A percentile compares a stretch with the other conserved stretches of the same genome.
Evolutionary conservation across 2,888 invertebrate species (phyloP).

Genomic region (Drosophila mimetica): DNA sequence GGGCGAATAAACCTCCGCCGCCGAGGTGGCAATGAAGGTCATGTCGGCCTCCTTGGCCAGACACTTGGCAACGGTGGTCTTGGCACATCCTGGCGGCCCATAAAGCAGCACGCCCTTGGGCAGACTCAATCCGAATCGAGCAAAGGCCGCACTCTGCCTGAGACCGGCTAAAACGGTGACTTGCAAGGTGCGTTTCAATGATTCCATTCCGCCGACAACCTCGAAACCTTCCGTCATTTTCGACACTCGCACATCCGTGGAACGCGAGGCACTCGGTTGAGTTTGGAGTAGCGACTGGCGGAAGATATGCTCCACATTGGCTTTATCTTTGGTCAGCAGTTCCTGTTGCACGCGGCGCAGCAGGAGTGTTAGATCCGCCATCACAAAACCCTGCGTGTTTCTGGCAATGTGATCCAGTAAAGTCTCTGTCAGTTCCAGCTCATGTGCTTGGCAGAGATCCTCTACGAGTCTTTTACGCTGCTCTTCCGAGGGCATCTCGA

Average conservation of each 20-base stretch:
- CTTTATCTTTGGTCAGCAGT: slow-evolving; percentile 33
- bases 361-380: slow-evolving; percentile 86
- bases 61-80: slow-evolving; percentile 87
- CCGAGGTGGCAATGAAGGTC: slow-evolving; percentile 86
- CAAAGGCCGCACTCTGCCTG: slow-evolving; percentile 85
- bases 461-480: slow-evolving; percentile 84
- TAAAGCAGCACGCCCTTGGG: slow-evolving; percentile 87
- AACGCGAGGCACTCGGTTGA: slow-evolving; percentile 84
- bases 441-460: slow-evolving; percentile 61
- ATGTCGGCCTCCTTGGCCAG: slow-evolving; percentile 85
- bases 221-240: slow-evolving; percentile 84
- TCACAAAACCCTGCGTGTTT: slow-evolving; percentile 86
- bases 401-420: slow-evolving; percentile 81
- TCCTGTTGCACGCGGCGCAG: slow-evolving; percentile 82
- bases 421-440: slow-evolving; percentile 26
- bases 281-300: slow-evolving; percentile 45
- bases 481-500: slow-evolving; percentile 84
- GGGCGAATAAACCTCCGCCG: slow-evolving; percentile 88
- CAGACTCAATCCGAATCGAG: slow-evolving; percentile 86
- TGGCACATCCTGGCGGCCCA: slow-evolving; percentile 89
- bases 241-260: slow-evolving; percentile 84
- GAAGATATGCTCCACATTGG: slow-evolving; percentile 37
- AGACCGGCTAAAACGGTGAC: slow-evolving; percentile 87
- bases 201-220: slow-evolving; percentile 86
- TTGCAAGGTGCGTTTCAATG: slow-evolving; percentile 85